Evolutionary conservation across 2,797 vertebrate genomes (phyloP), one percentile per base, ranked within the genome.

Genomic region (Otolemur crassicaudatus): DNA sequence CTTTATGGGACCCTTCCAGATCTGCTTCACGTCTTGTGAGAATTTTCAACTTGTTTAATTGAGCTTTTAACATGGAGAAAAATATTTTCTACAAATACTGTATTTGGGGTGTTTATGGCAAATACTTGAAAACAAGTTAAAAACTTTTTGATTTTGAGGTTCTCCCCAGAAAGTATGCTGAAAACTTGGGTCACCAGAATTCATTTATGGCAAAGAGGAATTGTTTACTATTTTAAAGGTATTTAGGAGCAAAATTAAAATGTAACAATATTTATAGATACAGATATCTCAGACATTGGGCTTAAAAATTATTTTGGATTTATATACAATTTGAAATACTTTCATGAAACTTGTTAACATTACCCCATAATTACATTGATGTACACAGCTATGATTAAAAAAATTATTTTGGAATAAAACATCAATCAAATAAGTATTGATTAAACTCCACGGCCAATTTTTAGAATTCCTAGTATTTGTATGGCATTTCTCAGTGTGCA

Each of bases 391-490:
- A 53, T 53, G 49, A 53, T 53, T 53, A 53, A 53, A 37, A 91
- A 76, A 97, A 65, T 83, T 80, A 83, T 75, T 79, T 92, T 65
- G 12, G 7, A 92, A 93, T 93, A 61, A 96, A 93, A 82, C 23
- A 72, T 8, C 19, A 92, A 81, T 75, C 29, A 86, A 84, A 60
- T 43, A 75, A 49, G 25, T 22, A 93, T 86, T 86, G 90, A 87
- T 61, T 81, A 81, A 91, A 70, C 3, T 61, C 79, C 34, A 91
- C 0, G 88, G n/a, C 12, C 58, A 94, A 94, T 90, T n/a, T 80
- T 65, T 25, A 80, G 25, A 87, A 90, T 87, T 91, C 20, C 27
- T 92, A 25, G 49, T 49, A 67, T 86, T 34, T 95, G 34, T n/a
- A 53, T 49, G 67, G 58, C 23, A 95, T 53, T 97, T 84, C 91